A percentile compares a stretch with the other conserved stretches of the same genome.
phyloP scores from a whole-genome alignment of 1,140 invertebrate species.

The Euwallacea similis region DNA sequence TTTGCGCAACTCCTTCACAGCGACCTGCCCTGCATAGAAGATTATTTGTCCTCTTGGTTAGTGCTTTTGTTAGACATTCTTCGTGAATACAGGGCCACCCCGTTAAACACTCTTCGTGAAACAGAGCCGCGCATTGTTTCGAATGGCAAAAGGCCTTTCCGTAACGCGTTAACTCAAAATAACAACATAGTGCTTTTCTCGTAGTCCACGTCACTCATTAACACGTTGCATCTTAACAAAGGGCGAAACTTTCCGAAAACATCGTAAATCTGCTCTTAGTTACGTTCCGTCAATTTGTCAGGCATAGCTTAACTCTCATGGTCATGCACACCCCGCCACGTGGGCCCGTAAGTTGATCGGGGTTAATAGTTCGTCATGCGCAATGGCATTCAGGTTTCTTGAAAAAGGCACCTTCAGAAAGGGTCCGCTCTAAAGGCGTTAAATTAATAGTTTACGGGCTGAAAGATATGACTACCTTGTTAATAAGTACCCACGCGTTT shows the following conservation, averaged over 20 bases:
- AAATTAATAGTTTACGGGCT: constrained; percentile 48
- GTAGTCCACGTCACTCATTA: constrained; percentile 28
- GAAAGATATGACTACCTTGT: constrained; percentile 49
- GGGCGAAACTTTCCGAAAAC: constrained; percentile 29
- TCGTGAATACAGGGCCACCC: constrained; percentile 23
- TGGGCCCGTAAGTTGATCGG: no score
- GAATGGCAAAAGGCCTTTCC: constrained; percentile 14
- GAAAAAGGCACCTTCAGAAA: constrained; percentile 4
- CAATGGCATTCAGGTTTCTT: background rate
- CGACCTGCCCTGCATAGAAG: constrained; percentile 9
- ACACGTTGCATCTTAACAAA: constrained; percentile 25
- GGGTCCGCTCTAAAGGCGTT: constrained; percentile 42
- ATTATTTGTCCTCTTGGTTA: constrained; percentile 25
- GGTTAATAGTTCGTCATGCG: background rate
- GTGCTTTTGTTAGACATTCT: constrained; percentile 30
- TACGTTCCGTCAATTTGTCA: constrained; percentile 30
- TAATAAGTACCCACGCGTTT: constrained; percentile 46
- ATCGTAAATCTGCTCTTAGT: constrained; percentile 28
- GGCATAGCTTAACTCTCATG: no score
- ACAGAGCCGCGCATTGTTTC: constrained; percentile 27
- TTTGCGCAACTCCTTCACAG: constrained; percentile 23
- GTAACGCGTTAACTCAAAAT: constrained; percentile 34
- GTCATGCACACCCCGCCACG: no score
- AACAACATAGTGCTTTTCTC: constrained; percentile 33
- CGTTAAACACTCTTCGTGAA: constrained; percentile 10